Evolutionary conservation across 2,113 vertebrate genomes (phyloP), one percentile per base, ranked within the genome.

Genomic region (Gopherus flavomarginatus): DNA sequence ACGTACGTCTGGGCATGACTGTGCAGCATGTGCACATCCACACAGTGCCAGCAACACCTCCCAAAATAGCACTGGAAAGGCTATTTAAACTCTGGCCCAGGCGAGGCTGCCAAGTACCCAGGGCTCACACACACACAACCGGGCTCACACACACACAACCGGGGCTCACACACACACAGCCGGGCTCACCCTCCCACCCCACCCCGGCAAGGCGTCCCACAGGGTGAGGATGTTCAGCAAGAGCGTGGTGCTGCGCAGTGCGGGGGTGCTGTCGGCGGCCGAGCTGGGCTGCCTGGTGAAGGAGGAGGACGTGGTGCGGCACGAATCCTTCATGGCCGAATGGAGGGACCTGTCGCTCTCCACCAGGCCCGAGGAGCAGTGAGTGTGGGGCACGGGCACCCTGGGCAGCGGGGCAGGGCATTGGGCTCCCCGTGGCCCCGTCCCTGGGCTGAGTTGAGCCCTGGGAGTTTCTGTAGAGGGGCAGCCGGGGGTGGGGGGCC

Each of bases 321-420:
- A 80, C 16, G 99, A 99, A 95, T 98, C 98, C 97, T 99, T 99
- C 98, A 98, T 94, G 0, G 99, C 99, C 0, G 98, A 99, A 86
- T 99, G 99, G 99, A 83, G 98, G 84, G 99, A 99, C 54, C 75
- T 99, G 93, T 97, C 92, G 11, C 96, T 99, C 96, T 98, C 96
- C 85, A 98, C 98, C 8, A 97, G 97, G 89, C 98, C 99, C 0
- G 98, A 99, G 95, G 98, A 99, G 13, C 98, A 99, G 99, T 99
- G 96, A 99, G 99, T 96, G 90, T 31, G 42, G 12, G 75, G 42
- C 3, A 1, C 14, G 65, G 89, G 82, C 87, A 3, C n/a, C 52
- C 2, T 24, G 47, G n/a, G 27, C 29, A 42, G 24, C 24, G 21
- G 75, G 75, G 21, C 75, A 14, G 42, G 26, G 26, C 35, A 3